phyloP scores from a whole-genome alignment of 2,113 vertebrate genomes.

The Chaetorhynchus papuensis region DNA sequence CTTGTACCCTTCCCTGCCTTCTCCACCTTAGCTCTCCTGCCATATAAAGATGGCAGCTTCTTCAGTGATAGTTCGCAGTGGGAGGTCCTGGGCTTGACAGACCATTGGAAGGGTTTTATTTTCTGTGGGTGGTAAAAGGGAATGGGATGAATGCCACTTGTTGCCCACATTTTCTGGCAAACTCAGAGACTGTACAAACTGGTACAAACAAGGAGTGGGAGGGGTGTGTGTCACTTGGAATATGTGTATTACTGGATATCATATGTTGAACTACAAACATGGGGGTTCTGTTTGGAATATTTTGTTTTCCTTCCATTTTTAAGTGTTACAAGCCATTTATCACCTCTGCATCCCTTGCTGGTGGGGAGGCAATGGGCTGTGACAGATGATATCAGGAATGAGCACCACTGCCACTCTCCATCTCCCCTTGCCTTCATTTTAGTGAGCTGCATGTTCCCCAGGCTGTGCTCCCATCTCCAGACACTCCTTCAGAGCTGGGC shows the following conservation, averaged over 20 bases:
- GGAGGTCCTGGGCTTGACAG: not conserved
- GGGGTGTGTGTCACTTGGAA: not conserved
- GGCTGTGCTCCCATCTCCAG: not conserved
- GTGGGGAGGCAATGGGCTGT: not conserved
- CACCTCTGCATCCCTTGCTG: not conserved
- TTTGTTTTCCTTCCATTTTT: not conserved
- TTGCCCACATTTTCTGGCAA: not conserved
- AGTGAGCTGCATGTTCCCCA: accelerated
- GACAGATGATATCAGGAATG: not conserved
- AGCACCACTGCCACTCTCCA: not conserved
- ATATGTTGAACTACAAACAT: not conserved
- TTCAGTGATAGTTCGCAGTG: not conserved
- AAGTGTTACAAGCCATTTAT: not conserved
- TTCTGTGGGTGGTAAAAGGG: not conserved
- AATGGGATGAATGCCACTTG: not conserved
- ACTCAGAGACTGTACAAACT: not conserved
- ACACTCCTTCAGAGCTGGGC: not conserved
- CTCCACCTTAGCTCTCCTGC: not conserved
- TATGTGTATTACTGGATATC: not conserved
- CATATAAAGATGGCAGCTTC: not conserved
- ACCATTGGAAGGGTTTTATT: not conserved
- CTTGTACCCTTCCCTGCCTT: not conserved
- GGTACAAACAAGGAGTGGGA: not conserved
- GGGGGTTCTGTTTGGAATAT: not conserved
- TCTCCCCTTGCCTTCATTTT: not conserved